phyloP scores from a whole-genome alignment of 2,797 vertebrate genomes.

The Xenops minutus region DNA sequence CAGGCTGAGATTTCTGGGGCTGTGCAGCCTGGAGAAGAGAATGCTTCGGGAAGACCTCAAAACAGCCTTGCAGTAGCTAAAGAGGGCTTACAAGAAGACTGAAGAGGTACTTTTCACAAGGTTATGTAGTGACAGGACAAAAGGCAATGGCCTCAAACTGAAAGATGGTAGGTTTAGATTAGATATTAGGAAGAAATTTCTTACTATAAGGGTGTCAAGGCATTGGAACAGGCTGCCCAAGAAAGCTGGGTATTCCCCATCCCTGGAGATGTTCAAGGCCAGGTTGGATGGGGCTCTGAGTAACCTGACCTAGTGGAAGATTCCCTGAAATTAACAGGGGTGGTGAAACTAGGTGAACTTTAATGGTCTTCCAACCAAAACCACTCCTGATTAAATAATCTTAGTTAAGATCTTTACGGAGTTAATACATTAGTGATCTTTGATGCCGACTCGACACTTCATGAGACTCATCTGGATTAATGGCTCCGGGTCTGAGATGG shows the following conservation, averaged over 20 bases:
- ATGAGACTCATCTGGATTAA: neutral
- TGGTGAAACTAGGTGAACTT: neutral
- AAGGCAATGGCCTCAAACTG: neutral
- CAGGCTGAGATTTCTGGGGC: no score
- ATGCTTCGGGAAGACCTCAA: neutral
- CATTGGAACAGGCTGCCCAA: neutral
- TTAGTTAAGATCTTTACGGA: neutral
- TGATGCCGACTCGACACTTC: neutral
- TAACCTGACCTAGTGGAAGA: neutral
- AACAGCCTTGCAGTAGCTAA: neutral
- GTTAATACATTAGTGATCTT: neutral
- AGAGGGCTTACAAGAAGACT: neutral
- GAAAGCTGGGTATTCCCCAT: neutral
- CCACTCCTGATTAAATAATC: neutral
- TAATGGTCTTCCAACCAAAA: neutral
- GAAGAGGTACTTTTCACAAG: neutral
- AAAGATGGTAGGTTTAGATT: neutral
- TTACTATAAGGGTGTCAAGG: no score
- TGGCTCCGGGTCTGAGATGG: neutral
- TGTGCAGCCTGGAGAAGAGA: neutral
- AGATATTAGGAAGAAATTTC: neutral
- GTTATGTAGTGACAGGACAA: neutral
- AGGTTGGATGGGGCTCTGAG: neutral
- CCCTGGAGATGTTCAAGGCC: no score
- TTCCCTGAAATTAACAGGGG: neutral